Base-by-base conservation (phyloP, 2,797 vertebrate genomes). In the Notamacropus eugenii region DNA sequence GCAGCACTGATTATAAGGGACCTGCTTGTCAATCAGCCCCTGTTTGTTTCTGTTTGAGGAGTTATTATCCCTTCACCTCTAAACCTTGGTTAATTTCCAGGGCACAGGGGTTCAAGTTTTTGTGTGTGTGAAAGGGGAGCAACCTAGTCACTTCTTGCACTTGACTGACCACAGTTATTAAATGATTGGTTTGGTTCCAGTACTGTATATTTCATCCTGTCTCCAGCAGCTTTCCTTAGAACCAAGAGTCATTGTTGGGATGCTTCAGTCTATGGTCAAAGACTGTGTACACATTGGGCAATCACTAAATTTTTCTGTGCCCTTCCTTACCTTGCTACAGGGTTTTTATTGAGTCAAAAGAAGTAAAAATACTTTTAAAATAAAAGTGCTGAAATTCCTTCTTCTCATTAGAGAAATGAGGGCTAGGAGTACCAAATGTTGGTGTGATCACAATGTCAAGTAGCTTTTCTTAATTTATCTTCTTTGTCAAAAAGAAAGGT, bases 21-120 rank as follows among this genome's bases (percentile, higher is more conserved):
- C 92, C 93, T 94, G 94, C 98, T 98, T 98, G 98, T 98, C 98
- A 98, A 96, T 98, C 98, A 98, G 5, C 55, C 92, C 92, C 92
- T 95, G 97, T 96, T 97, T 97, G 96, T 95, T 98, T 95, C 95
- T 96, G 87, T 98, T 97, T 87, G 93, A 97, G 96, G 92, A 93
- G 90, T 95, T 97, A 95, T 97, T 98, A 97, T 96, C 95, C 67
- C 97, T 96, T 98, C 90, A 95, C 95, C 98, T 98, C 96, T 46
- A 97, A 98, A 97, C 95, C 91, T 93, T 94, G 92, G 97, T 74
- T 98, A 96, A 98, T 98, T 97, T 97, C 67, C 93, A 96, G 95
- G 92, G 59, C 11, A 91, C 90, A 40, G 28, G 22, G 97, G 67
- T 92, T 93, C 95, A 96, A 96, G 95, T 96, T 94, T 96, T 93